phyloP scores from a whole-genome alignment of 1,140 invertebrate genomes.

The Drosophila kepulauana region DNA sequence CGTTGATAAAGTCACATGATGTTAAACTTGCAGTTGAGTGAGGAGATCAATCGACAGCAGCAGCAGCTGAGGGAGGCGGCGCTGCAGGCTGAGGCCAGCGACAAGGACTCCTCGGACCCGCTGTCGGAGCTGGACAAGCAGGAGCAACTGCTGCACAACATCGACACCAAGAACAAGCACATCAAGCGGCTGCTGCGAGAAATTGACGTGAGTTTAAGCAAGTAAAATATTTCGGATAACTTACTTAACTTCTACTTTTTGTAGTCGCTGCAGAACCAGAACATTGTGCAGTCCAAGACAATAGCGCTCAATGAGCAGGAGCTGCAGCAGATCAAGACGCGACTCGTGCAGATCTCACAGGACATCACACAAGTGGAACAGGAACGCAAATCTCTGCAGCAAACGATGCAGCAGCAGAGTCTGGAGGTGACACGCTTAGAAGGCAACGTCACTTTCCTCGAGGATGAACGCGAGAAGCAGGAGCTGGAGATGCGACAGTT shows the following conservation, averaged over 20 bases:
- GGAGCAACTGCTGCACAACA: constrained; percentile 80
- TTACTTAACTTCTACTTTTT: background rate
- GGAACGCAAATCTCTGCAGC: constrained; percentile 63
- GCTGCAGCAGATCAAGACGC: constrained; percentile 56
- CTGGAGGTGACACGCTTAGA: constrained; percentile 70
- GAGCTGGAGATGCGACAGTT: constrained; percentile 77
- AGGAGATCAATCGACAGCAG: constrained; percentile 72
- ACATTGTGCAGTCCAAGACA: constrained; percentile 75
- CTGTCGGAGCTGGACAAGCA: constrained; percentile 82
- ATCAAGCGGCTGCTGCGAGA: constrained; percentile 80
- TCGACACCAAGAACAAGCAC: constrained; percentile 83
- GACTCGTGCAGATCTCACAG: constrained; percentile 63
- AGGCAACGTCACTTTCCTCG: constrained; percentile 73
- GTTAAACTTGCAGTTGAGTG: constrained; percentile 47
- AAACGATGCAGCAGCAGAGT: constrained; percentile 57
- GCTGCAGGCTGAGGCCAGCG: constrained; percentile 71
- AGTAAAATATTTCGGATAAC: background rate
- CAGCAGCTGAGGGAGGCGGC: constrained; percentile 67
- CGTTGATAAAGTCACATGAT: background rate
- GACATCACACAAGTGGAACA: constrained; percentile 66
- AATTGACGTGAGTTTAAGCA: constrained; percentile 65
- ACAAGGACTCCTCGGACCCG: constrained; percentile 83
- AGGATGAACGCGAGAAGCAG: constrained; percentile 75
- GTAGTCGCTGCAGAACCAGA: constrained; percentile 77
- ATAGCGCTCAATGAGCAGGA: constrained; percentile 74